Evolutionary conservation across 2,113 vertebrate genomes (phyloP).

Genomic region (Neodontobutis hainanensis): DNA sequence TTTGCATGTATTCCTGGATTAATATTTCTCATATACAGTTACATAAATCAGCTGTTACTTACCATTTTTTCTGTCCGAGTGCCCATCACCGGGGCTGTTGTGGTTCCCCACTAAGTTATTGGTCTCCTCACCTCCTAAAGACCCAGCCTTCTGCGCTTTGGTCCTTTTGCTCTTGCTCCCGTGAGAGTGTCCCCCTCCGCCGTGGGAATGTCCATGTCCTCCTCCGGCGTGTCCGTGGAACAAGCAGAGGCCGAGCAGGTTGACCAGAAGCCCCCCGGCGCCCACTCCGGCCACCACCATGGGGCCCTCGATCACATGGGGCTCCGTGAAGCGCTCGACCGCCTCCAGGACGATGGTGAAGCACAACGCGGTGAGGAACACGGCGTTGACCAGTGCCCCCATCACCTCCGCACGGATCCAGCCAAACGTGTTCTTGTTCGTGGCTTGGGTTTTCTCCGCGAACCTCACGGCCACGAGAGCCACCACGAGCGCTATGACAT

Average conservation of each 20-base stretch:
- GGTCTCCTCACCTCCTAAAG: slow-evolving; percentile 87
- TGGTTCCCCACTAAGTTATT: slow-evolving; percentile 89
- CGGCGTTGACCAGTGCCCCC: slow-evolving; percentile 96
- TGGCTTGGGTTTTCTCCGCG: slow-evolving; percentile 90
- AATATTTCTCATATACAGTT: neutral
- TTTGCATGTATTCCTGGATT: too few species aligned
- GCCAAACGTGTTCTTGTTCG: slow-evolving; percentile 96
- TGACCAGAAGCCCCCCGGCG: slow-evolving; percentile 89
- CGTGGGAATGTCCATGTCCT: slow-evolving; percentile 87
- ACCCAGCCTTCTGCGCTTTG: slow-evolving; percentile 61
- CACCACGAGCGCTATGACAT: slow-evolving; percentile 94
- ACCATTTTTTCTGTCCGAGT: slow-evolving; percentile 56
- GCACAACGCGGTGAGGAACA: slow-evolving; percentile 96
- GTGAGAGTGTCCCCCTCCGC: slow-evolving; percentile 73
- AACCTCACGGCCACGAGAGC: slow-evolving; percentile 96
- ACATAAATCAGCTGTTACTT: neutral
- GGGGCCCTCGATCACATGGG: slow-evolving; percentile 90
- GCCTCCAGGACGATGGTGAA: slow-evolving; percentile 97
- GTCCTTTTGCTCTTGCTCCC: slow-evolving; percentile 67
- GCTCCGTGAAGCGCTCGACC: slow-evolving; percentile 92
- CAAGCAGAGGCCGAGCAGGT: slow-evolving; percentile 92
- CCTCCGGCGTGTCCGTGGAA: slow-evolving; percentile 90
- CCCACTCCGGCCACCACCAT: slow-evolving; percentile 86
- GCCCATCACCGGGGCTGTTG: slow-evolving; percentile 82
- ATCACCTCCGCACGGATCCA: slow-evolving; percentile 99